Evolutionary conservation across 2,888 invertebrate genomes (phyloP).

Genomic region (Euspilapteryx auroguttella): DNA sequence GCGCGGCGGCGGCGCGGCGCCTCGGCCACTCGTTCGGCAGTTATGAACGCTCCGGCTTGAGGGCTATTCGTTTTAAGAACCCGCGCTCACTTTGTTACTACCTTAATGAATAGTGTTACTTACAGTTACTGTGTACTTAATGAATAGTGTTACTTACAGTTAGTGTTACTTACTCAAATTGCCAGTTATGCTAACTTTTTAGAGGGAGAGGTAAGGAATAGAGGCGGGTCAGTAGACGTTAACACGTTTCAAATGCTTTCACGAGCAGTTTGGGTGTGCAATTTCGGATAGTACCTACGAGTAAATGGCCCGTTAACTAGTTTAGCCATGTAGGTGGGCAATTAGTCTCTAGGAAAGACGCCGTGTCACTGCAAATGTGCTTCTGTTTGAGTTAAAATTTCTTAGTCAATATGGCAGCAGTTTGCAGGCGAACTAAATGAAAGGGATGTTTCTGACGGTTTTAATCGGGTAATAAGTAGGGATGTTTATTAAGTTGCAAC

Average conservation of each 20-base stretch:
- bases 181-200: constrained; percentile 44
- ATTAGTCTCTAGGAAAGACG: constrained; percentile 4
- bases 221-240: constrained; percentile 21
- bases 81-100: constrained; percentile 56
- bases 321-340: constrained; percentile 3
- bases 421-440: no score
- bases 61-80: constrained; percentile 60
- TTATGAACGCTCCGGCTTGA: constrained; percentile 56
- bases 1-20: constrained; percentile 48
- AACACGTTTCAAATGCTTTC: constrained; percentile 13
- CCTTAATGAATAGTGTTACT: constrained; percentile 61
- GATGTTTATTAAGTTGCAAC: no score
- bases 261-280: constrained; percentile 2
- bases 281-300: constrained; percentile 4
- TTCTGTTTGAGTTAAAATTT: no score
- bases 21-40: constrained; percentile 47
- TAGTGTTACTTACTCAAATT: constrained; percentile 54
- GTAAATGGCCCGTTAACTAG: constrained; percentile 4
- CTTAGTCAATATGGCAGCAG: no score
- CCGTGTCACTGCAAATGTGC: no score
- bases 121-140: constrained; percentile 60
- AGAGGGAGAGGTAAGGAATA: constrained; percentile 22
- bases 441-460: no score
- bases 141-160: constrained; percentile 61
- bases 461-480: no score